These are phyloP conservation scores for Pollachius pollachius DNA, from an alignment of 2,113 vertebrate genomes.

Conservation along the genomic window DNA sequence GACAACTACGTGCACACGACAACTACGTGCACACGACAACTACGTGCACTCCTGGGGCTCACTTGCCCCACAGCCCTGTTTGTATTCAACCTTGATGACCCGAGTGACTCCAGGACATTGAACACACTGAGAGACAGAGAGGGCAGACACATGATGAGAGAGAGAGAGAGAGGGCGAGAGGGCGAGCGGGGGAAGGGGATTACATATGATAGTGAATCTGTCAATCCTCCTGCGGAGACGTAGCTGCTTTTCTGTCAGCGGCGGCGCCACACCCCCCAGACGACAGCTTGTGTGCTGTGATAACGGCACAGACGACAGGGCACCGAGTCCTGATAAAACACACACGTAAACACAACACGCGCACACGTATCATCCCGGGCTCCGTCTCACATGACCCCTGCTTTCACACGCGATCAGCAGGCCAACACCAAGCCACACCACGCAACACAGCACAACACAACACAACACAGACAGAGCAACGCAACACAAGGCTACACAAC, in stretches of 20 bases:
- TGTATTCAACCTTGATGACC: slow-evolving; percentile 37
- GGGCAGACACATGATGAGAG: too few relatives aligned
- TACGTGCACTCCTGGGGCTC: neutral
- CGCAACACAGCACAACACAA: slow-evolving; percentile 12
- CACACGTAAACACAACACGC: slow-evolving; percentile 10
- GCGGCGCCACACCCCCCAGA: slow-evolving; percentile 40
- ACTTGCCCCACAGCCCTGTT: slow-evolving; percentile 33
- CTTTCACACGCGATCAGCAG: slow-evolving; percentile 40
- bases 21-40: slow-evolving; percentile 14
- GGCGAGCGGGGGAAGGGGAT: too few relatives aligned
- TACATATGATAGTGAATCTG: neutral
- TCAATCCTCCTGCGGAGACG: neutral
- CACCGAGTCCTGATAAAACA: slow-evolving; percentile 38
- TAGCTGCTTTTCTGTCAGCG: slow-evolving; percentile 45
- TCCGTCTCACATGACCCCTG: slow-evolving; percentile 44
- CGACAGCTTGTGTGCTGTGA: slow-evolving; percentile 35
- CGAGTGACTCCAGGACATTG: neutral
- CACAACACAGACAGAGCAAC: neutral
- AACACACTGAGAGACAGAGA: neutral
- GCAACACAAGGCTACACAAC: neutral
- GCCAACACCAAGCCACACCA: slow-evolving; percentile 26
- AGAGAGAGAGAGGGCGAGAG: too few relatives aligned
- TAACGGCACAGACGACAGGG: slow-evolving; percentile 43
- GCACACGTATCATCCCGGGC: neutral
- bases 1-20: slow-evolving; percentile 28